Base-by-base conservation (phyloP, 2,797 vertebrate species). In the Sebastes taczanowskii region DNA sequence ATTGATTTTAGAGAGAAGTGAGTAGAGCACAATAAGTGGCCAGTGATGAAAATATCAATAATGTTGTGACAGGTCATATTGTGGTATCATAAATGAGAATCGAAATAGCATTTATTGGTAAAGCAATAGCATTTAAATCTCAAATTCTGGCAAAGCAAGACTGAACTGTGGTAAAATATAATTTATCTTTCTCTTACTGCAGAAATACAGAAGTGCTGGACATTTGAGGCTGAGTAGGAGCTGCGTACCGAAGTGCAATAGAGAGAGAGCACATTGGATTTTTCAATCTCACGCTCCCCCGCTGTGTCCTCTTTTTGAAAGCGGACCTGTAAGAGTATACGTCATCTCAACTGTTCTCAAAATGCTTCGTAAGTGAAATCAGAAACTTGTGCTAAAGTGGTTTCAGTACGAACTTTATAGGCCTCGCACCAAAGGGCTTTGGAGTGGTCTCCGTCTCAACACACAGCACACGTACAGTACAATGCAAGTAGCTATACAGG, bases 381-480 rank as follows among this genome's bases (percentile, higher is more conserved):
- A 46, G 49, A 77, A 52, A 70, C 71, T 58, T 8, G 2, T 10
- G 62, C 56, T 73, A 11, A 85, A 82, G 74, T 27, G 25, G 35
- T 79, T 86, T 84, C 29, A 60, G 74, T 55, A 30, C 20, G 55
- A 79, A 82, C 63, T 65, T 78, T 60, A 22, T 22, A 53, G 55
- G 56, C 80, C 42, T 72, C 56, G 52, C 53, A 62, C 66, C 69
- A 70, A 80, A 80, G 76, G 85, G 87, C 80, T 91, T 92, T 91
- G 82, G 86, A 86, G 80, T 46, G 83, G 58, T 84, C 83, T 86
- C n/a, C 7, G 3, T 81, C 49, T 56, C 74, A 77, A 64, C 71
- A 87, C 64, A 87, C 75, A 68, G 49, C 64, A 71, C 64, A 71
- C 30, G 7, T 53, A 53, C n/a, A 53, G n/a, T 18, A 67, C 71